Base-by-base conservation (phyloP, 2,888 invertebrate genomes). In the Steinernema carpocapsae region DNA sequence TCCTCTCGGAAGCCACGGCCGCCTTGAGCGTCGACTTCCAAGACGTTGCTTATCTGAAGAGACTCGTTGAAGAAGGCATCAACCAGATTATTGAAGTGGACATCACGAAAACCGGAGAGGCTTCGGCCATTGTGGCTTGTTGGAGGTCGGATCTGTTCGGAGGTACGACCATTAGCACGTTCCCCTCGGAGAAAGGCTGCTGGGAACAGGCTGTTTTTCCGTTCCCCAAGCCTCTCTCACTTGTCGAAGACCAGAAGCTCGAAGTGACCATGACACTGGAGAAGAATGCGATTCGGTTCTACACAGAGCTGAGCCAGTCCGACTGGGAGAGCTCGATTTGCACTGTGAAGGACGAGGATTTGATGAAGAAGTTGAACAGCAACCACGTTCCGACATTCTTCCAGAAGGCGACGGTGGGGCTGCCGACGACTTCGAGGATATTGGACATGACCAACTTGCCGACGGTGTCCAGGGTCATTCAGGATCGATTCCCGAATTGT, bases 141-240 rank as follows among this genome's bases (percentile, higher is more conserved):
- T 77, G 73, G 17, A 76, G 76, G 26, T 19, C 76, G 17, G 42
- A 76, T 17, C 56, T 77, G n/a, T 77, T 70, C 32, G 76, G 59
- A n/a, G 59, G 70, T 6, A 73, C 76, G n/a, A 76, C 73, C 56
- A 45, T 77, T 24, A 72, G 73, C 56, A 77, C 72, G 26, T 42
- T 73, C 0, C 77, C 77, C 3, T 52, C 73, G 12, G 56, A 76
- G 1, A 42, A 51, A 0, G 45, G 46, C n/a, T 77, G 75, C 46
- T 77, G 77, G 77, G 75, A 77, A 24, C 77, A 77, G 70, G 75
- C 76, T 10, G 46, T 77, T 4, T 77, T 76, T 10, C 77, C 77
- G 24, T 73, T 77, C 29, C 32, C 64, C 29, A 64, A 64, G 17
- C 17, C 64, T 1, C 7, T 64, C 32, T 17, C 17, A 17, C 17